Conservation (phyloP, 2,113 vertebrate genomes). For the Zeus faber region DNA sequence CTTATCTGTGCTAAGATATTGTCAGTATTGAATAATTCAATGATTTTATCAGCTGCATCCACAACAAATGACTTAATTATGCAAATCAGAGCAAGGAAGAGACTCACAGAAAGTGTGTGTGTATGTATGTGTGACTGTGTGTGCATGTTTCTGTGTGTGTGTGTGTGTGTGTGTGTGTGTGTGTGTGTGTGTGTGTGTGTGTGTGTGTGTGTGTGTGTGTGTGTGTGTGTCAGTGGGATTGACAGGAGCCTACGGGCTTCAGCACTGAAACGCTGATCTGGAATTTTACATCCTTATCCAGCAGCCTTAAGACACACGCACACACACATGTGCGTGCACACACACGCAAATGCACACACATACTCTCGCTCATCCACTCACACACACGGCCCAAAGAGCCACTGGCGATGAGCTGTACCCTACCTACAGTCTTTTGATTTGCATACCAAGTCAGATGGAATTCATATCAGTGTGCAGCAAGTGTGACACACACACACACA, state of each 20-base stretch:
- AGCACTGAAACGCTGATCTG: constrained; percentile 92
- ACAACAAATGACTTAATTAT: constrained; percentile 74
- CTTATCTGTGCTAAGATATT: constrained; percentile 58
- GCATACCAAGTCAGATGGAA: constrained; percentile 65
- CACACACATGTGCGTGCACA: constrained; percentile 13
- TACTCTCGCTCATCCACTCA: constrained; percentile 9
- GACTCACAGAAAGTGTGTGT: constrained; percentile 19
- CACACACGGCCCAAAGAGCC: constrained; percentile 45
- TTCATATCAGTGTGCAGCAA: constrained; percentile 61
- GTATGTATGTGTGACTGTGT: not conserved
- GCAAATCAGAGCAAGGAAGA: constrained; percentile 49
- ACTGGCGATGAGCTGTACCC: constrained; percentile 54
- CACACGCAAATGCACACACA: constrained; percentile 5
- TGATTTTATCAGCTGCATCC: constrained; percentile 65
- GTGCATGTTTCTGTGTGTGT: constrained; percentile 11
- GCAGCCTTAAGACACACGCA: constrained; percentile 71
- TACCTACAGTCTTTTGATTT: constrained; percentile 68
- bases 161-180: constrained; percentile 41
- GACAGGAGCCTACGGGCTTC: constrained; percentile 91
- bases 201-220: constrained; percentile 19
- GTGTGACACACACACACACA: constrained; percentile 46
- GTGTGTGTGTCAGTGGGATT: constrained; percentile 71
- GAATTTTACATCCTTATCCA: constrained; percentile 98
- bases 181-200: constrained; percentile 20
- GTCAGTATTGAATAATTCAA: constrained; percentile 71